These are phyloP conservation scores for Poecilia picta DNA, from an alignment of 2,797 vertebrate genomes.

Conservation along the genomic window DNA sequence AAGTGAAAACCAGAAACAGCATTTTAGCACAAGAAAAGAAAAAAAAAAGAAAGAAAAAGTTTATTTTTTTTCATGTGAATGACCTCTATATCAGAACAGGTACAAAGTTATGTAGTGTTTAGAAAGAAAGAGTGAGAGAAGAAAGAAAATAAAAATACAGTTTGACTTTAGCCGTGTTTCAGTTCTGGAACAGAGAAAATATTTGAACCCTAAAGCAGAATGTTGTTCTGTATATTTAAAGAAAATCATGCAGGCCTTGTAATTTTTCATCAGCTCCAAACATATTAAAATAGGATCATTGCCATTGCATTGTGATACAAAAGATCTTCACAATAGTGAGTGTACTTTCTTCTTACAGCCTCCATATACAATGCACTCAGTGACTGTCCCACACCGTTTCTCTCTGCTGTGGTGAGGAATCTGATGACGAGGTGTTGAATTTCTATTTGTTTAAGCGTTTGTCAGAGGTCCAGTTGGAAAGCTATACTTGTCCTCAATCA, in stretches of 20 bases:
- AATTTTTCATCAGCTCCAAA: neutral
- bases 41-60: no score
- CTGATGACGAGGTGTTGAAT: conserved; percentile 79
- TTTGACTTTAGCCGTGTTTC: neutral
- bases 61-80: no score
- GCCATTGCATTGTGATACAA: neutral
- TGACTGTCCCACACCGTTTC: conserved; percentile 32
- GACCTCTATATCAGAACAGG: neutral
- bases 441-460: conserved; percentile 71
- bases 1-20: neutral
- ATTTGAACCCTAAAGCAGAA: neutral
- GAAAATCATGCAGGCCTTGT: neutral
- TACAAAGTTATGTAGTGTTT: neutral
- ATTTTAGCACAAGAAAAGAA: neutral
- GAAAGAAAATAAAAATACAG: neutral
- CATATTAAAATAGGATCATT: neutral
- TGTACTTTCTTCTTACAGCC: neutral
- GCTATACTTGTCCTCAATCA: conserved; percentile 46
- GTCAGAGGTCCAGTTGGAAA: conserved; percentile 68
- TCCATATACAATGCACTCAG: neutral
- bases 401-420: conserved; percentile 78
- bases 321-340: neutral
- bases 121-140: neutral
- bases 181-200: neutral
- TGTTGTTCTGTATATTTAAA: neutral